A percentile compares a stretch with the other conserved stretches of the same genome.
These are phyloP conservation scores for Pelecanus crispus DNA, from an alignment of 2,113 vertebrate genomes.

Conservation along the genomic window DNA sequence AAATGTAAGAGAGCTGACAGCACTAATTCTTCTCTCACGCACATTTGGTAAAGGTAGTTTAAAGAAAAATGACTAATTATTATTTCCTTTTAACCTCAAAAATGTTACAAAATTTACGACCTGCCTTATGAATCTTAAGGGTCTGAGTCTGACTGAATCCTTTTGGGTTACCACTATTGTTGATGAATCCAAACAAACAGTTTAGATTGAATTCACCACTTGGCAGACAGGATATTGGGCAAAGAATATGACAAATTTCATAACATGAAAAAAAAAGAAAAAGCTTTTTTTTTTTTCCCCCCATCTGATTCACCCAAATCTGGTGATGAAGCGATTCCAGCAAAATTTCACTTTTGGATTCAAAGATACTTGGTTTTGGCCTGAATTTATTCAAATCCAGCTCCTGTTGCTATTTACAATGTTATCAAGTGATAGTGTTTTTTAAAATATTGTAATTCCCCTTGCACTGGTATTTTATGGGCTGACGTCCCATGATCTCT, in stretches of 20 bases:
- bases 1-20: background rate
- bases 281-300: background rate
- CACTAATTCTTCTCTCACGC: background rate
- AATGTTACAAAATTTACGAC: background rate
- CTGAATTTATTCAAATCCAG: background rate
- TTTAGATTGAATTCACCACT: background rate
- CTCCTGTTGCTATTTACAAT: background rate
- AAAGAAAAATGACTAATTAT: background rate
- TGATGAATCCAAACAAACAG: background rate
- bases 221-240: background rate
- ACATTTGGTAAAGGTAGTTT: background rate
- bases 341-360: background rate
- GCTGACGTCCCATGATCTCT: constrained; percentile 36
- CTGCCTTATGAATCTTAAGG: background rate
- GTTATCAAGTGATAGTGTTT: background rate
- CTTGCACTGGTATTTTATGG: constrained; percentile 15
- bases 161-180: background rate
- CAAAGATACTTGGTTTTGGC: background rate
- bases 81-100: background rate
- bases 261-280: background rate
- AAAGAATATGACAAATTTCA: background rate
- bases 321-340: background rate
- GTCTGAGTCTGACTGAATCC: background rate
- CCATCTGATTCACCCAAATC: background rate
- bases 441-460: constrained; percentile 36